phyloP scores from a whole-genome alignment of 1,140 invertebrate species.

The Daktulosphaira vitifoliae region DNA sequence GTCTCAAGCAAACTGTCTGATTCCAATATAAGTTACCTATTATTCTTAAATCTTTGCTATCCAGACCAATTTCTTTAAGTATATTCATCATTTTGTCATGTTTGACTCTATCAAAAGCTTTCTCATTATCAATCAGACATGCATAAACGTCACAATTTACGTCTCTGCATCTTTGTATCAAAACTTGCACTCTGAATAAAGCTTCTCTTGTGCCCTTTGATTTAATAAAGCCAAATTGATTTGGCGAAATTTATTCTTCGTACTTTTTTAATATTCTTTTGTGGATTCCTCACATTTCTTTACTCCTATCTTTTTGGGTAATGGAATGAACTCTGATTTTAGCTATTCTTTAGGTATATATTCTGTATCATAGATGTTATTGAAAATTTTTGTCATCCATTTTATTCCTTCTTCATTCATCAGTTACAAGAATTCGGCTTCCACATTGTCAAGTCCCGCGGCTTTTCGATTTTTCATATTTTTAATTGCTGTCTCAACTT shows the following conservation, averaged over 20 bases:
- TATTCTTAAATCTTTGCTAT: conserved; percentile 15
- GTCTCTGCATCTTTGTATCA: conserved; percentile 36
- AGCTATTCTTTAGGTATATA: conserved; percentile 31
- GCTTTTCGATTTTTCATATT: conserved; percentile 12
- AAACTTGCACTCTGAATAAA: conserved; percentile 35
- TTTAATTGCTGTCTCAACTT: conserved; percentile 3
- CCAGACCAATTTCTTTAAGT: neutral
- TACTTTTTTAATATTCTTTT: conserved; percentile 32
- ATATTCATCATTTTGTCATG: conserved; percentile 14
- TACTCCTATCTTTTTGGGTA: conserved; percentile 12
- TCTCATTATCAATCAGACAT: conserved; percentile 38
- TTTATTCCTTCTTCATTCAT: conserved; percentile 24
- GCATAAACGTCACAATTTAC: conserved; percentile 35
- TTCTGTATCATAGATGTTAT: conserved; percentile 32
- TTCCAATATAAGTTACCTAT: conserved; percentile 1
- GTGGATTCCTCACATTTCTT: conserved; percentile 37
- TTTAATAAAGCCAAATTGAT: conserved; percentile 38
- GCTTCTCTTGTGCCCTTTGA: conserved; percentile 37
- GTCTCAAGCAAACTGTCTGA: neutral
- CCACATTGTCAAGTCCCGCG: conserved; percentile 9
- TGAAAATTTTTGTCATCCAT: conserved; percentile 15
- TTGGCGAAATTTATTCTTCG: conserved; percentile 24
- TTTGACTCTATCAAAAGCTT: conserved; percentile 35
- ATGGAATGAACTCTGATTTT: conserved; percentile 28
- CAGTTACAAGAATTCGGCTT: conserved; percentile 33